These are phyloP conservation scores for Cylas formicarius DNA, from an alignment of 1,140 invertebrate species.

Conservation along the genomic window DNA sequence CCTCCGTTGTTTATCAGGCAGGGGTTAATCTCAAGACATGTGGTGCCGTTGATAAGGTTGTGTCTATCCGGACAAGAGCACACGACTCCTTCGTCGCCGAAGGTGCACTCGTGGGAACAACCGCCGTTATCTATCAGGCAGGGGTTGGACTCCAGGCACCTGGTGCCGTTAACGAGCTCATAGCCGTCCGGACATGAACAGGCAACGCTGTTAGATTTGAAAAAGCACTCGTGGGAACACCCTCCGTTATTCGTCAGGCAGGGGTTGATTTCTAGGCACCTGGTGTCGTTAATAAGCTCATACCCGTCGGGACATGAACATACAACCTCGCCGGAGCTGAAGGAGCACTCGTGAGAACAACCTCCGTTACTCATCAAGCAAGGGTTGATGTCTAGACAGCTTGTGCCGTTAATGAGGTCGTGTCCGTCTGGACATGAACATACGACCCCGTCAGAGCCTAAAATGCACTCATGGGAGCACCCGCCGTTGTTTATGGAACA, in stretches of 20 bases:
- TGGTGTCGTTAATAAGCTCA: constrained; percentile 21
- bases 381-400: constrained; percentile 37
- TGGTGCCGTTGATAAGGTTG: constrained; percentile 46
- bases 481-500: constrained; percentile 48
- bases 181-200: constrained; percentile 28
- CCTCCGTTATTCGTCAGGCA: constrained; percentile 50
- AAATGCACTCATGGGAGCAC: constrained; percentile 45
- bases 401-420: constrained; percentile 38
- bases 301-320: constrained; percentile 44
- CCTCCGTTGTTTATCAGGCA: constrained; percentile 55
- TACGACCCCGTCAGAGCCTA: constrained; percentile 16
- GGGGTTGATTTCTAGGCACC: constrained; percentile 27
- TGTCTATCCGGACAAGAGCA: constrained; percentile 50
- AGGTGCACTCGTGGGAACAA: constrained; percentile 59
- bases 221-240: constrained; percentile 55
- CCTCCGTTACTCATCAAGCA: constrained; percentile 45
- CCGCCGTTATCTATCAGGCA: constrained; percentile 58
- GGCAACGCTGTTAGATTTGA: constrained; percentile 6
- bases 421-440: constrained; percentile 29
- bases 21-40: constrained; percentile 62
- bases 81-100: constrained; percentile 34
- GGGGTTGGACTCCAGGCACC: constrained; percentile 57
- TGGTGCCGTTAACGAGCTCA: constrained; percentile 15
- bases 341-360: constrained; percentile 43
- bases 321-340: constrained; percentile 25